Base-by-base conservation (phyloP, 2,888 invertebrate species). In the Sesamia inferens region DNA sequence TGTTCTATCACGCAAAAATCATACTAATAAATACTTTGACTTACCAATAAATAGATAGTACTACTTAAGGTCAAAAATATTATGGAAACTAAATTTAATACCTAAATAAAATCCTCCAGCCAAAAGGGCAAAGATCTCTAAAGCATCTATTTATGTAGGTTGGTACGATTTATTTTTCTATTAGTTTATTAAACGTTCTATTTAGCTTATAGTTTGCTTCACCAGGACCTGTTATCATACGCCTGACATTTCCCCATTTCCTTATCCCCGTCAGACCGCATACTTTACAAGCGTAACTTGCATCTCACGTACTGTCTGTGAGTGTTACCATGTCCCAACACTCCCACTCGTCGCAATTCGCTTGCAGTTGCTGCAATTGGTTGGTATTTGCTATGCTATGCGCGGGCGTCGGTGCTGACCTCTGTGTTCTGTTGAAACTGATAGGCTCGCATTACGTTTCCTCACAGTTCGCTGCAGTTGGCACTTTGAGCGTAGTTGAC, bases 391-490 rank as follows among this genome's bases (percentile, higher is more conserved):
- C 44, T 69, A 81, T 83, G 78, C 86, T 47, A 19, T 13, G 63
- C 63, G 61, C 47, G 68, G 55, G 68, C 70, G 66, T 31, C 44
- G n/a, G 61, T 65, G 54, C 61, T 81, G 81, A 83, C 81, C 81
- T 81, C 80, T 79, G 69, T 10, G 63, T 24, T 66, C 79, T 83
- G 83, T 57, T 66, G 84, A 64, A 76, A 82, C 78, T 67, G 71
- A 71, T 71, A 69, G 63, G 59, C 31, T 84, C 57, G 59, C 65
- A 48, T 65, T 62, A 57, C 62, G 44, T 79, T 79, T 69, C 68
- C 55, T 55, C 82, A 79, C 82, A 71, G 71, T 68, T 55, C 63
- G 42, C 44, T 62, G 80, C 62, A 63, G 62, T 68, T 70, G 66
- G 55, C 54, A 72, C 19, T 66, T 55, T 59, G 62, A 19, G 58